phyloP scores from a whole-genome alignment of 2,888 invertebrate species.

The Dryobota labecula region DNA sequence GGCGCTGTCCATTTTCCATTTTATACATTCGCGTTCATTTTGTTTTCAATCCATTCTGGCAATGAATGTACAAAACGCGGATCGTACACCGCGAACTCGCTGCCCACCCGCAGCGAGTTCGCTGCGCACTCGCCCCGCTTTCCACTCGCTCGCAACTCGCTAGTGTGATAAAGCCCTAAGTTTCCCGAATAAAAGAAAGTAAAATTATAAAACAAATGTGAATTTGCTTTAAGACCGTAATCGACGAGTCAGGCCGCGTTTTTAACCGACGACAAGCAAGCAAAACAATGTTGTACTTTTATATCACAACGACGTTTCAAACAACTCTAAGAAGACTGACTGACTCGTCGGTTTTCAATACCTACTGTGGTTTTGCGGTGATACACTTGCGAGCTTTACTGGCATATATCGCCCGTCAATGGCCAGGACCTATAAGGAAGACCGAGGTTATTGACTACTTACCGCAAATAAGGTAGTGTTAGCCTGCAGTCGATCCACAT shows the following conservation, averaged over 20 bases:
- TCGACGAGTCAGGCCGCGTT: background rate
- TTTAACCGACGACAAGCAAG: background rate
- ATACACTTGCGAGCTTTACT: background rate
- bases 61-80: too few relatives aligned
- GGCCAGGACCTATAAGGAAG: background rate
- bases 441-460: conserved; percentile 68
- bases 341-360: background rate
- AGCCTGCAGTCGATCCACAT: conserved; percentile 96
- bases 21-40: too few relatives aligned
- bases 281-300: background rate
- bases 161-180: too few relatives aligned
- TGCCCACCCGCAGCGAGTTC: too few relatives aligned
- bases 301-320: background rate
- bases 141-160: too few relatives aligned
- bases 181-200: too few relatives aligned
- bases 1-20: too few relatives aligned
- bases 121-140: too few relatives aligned
- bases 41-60: too few relatives aligned
- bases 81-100: too few relatives aligned
- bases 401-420: background rate
- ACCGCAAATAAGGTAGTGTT: conserved; percentile 97
- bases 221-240: background rate
- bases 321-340: background rate
- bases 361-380: background rate
- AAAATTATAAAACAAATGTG: background rate